Percentiles rank a stretch among this genome's conserved stretches.
These are phyloP conservation scores for Desoria tigrina DNA, from an alignment of 2,888 invertebrate genomes.

Conservation along the genomic window DNA sequence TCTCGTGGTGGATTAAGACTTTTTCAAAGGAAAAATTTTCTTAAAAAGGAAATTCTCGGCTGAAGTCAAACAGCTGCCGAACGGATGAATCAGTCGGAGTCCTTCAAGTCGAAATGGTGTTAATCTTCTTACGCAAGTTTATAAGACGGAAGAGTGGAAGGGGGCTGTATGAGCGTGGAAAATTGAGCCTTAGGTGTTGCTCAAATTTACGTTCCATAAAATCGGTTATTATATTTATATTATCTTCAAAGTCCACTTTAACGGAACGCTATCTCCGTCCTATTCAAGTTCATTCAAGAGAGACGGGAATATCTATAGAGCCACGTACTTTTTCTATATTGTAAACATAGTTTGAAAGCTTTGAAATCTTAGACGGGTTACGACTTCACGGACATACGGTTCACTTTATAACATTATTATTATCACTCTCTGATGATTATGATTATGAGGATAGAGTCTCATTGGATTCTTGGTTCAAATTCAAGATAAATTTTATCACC, in stretches of 20 bases:
- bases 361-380: not conserved
- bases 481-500: too few relatives aligned
- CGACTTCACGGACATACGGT: conserved; percentile 38
- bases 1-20: not conserved
- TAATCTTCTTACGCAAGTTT: not conserved
- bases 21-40: conserved; percentile 7
- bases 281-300: conserved; percentile 15
- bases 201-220: conserved; percentile 31
- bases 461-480: conserved; percentile 8
- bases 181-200: conserved; percentile 41
- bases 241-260: not conserved
- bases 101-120: conserved; percentile 15
- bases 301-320: not conserved
- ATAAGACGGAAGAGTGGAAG: not conserved
- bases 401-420: conserved; percentile 47
- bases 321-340: too few relatives aligned
- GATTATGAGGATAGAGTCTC: conserved; percentile 5
- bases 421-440: conserved; percentile 35
- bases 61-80: conserved; percentile 32
- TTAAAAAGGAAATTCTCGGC: conserved; percentile 8
- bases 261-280: not conserved
- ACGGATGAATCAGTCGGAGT: conserved; percentile 14
- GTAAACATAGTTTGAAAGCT: not conserved
- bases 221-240: conserved; percentile 15
- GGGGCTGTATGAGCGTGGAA: conserved; percentile 30